These are phyloP conservation scores for Erynnis tages DNA, from an alignment of 2,888 invertebrate genomes.

Conservation along the genomic window DNA sequence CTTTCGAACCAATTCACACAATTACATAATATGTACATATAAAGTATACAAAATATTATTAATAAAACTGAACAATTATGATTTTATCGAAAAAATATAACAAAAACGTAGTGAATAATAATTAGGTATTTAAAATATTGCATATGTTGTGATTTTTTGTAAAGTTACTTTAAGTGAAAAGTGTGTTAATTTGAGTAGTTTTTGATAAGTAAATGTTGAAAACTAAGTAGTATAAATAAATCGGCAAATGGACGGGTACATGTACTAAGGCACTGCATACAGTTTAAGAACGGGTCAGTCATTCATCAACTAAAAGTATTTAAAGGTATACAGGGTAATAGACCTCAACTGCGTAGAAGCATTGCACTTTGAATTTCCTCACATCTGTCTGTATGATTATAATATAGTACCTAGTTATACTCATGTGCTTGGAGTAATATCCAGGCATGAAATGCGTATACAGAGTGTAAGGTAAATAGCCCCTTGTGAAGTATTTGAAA, in stretches of 20 bases:
- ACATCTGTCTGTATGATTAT: no score
- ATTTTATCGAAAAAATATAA: slow-evolving; percentile 62
- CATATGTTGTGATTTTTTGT: slow-evolving; percentile 74
- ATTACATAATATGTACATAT: slow-evolving; percentile 44
- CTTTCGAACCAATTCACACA: slow-evolving; percentile 50
- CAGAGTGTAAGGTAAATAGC: no score
- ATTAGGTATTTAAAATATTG: slow-evolving; percentile 49
- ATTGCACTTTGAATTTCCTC: neutral
- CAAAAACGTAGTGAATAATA: slow-evolving; percentile 50
- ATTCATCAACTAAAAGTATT: slow-evolving; percentile 8
- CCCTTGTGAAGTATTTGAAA: no score
- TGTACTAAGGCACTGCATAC: slow-evolving; percentile 12
- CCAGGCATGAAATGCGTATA: no score
- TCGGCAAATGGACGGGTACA: slow-evolving; percentile 66
- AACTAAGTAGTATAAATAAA: slow-evolving; percentile 44
- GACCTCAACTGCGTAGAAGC: slow-evolving; percentile 36
- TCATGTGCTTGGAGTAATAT: no score
- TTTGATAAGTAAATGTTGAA: slow-evolving; percentile 79
- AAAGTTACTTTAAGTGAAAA: slow-evolving; percentile 70
- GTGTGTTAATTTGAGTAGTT: slow-evolving; percentile 70
- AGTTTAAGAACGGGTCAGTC: neutral
- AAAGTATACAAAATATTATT: slow-evolving; percentile 27
- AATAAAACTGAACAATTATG: slow-evolving; percentile 38
- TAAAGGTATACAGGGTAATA: slow-evolving; percentile 74
- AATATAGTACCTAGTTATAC: no score